Conservation (phyloP, 2,797 vertebrate species). For the Pyrocephalus nanus region DNA sequence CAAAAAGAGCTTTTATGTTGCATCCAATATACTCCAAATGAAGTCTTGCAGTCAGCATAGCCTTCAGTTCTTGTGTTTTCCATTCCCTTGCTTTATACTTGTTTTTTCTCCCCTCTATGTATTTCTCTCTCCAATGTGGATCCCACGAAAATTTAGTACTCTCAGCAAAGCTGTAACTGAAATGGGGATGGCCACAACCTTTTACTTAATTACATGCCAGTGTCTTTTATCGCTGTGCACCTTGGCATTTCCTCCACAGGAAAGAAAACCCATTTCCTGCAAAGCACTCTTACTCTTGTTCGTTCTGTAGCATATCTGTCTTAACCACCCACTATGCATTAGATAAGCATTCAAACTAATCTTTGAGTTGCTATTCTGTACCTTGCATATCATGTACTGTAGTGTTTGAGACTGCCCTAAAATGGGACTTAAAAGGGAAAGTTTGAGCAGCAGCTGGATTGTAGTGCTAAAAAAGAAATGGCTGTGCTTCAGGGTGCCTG, state of each 20-base stretch:
- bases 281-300: neutral
- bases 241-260: neutral
- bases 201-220: neutral
- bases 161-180: neutral
- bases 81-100: neutral
- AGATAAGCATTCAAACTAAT: neutral
- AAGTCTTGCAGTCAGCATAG: neutral
- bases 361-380: neutral
- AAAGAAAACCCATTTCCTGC: neutral
- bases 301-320: neutral
- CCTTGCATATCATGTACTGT: neutral
- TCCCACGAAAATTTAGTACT: neutral
- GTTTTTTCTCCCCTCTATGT: neutral
- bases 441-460: neutral
- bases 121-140: neutral
- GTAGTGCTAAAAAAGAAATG: neutral
- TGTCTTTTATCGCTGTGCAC: neutral
- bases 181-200: neutral
- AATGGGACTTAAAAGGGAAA: neutral
- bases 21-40: neutral
- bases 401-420: neutral
- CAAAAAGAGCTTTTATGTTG: neutral
- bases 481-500: neutral
- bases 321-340: neutral
- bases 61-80: neutral